These are phyloP conservation scores for Rhopalosiphum padi DNA, from an alignment of 1,140 invertebrate species.

Conservation along the genomic window DNA sequence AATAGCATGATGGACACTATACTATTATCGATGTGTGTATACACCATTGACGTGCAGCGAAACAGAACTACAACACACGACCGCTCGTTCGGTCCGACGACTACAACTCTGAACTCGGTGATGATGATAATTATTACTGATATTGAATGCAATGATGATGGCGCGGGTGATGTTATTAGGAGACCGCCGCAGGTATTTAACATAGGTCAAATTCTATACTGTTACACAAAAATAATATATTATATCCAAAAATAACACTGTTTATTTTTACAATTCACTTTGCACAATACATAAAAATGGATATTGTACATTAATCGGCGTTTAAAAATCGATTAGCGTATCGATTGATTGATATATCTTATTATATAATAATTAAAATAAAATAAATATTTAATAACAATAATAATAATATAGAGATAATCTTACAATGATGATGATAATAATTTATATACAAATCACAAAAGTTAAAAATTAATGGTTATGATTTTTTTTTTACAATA, in stretches of 20 bases:
- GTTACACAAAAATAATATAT: not conserved
- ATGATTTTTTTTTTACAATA: not conserved
- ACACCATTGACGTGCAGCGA: too few relatives aligned
- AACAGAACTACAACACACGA: too few relatives aligned
- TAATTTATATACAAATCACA: not conserved
- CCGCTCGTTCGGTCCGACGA: too few relatives aligned
- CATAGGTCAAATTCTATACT: not conserved
- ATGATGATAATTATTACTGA: not conserved
- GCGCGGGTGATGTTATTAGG: not conserved
- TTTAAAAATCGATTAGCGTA: not conserved
- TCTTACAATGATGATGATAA: not conserved
- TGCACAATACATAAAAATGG: not conserved
- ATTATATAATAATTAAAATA: not conserved
- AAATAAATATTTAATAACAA: not conserved
- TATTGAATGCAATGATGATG: not conserved
- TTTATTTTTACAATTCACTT: constrained; percentile 18
- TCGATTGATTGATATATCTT: not conserved
- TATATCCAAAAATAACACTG: not conserved
- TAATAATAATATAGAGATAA: not conserved
- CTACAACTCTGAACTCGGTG: not conserved
- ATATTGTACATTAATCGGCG: not conserved
- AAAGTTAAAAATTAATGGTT: not conserved
- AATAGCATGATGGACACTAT: too few relatives aligned
- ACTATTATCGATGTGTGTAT: too few relatives aligned
- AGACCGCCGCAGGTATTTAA: not conserved